These are phyloP conservation scores for Aphis craccivora DNA, from an alignment of 1,140 invertebrate genomes.

Conservation along the genomic window DNA sequence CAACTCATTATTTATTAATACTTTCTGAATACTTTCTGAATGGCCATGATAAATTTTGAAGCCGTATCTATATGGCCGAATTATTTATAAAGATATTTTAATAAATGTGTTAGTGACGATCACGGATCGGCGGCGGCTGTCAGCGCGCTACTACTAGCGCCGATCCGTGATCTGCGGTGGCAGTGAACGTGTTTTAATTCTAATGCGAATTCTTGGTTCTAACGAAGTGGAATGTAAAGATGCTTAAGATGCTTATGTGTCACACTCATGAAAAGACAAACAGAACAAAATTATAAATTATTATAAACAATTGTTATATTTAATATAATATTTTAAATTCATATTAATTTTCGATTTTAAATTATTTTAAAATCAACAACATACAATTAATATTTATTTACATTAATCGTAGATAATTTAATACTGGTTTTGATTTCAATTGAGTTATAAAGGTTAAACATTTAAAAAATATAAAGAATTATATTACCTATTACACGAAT, in stretches of 20 bases:
- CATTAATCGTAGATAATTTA: neutral
- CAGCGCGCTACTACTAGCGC: too few relatives aligned
- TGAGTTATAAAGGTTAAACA: slow-evolving; percentile 6
- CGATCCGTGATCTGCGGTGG: too few relatives aligned
- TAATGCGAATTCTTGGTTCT: neutral
- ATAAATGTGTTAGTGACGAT: too few relatives aligned
- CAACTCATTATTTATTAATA: too few relatives aligned
- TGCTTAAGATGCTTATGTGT: neutral
- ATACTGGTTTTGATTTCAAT: neutral
- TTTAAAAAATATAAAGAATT: neutral
- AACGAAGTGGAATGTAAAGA: neutral
- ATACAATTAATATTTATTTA: slow-evolving; percentile 11
- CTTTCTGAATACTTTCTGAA: too few relatives aligned
- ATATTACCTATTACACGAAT: neutral
- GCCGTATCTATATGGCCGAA: too few relatives aligned
- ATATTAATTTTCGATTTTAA: neutral
- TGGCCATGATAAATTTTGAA: too few relatives aligned
- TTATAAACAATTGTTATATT: neutral
- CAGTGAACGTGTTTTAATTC: neutral
- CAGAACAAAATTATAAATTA: neutral
- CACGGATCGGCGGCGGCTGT: too few relatives aligned
- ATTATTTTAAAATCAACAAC: neutral
- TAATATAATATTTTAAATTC: neutral
- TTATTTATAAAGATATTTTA: too few relatives aligned
- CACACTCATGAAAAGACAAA: neutral